Evolutionary conservation across 2,113 vertebrate species (phyloP).

Genomic region (Python bivittatus): DNA sequence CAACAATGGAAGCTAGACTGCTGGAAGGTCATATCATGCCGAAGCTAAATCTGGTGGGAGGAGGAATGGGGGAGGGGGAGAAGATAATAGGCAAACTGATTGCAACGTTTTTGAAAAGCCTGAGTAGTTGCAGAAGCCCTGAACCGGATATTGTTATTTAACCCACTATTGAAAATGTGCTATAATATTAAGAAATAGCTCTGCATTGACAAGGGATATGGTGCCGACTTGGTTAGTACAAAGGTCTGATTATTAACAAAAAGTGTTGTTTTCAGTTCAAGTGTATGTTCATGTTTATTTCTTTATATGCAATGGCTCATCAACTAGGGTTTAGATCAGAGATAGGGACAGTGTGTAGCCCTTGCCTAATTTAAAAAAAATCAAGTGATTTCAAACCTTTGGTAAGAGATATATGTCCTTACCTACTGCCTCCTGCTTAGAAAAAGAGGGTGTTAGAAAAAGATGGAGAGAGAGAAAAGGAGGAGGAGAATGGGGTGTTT

Average conservation of each 20-base stretch:
- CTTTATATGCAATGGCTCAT: neutral
- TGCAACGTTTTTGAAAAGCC: neutral
- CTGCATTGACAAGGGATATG: neutral
- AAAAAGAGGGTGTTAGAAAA: neutral
- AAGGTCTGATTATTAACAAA: neutral
- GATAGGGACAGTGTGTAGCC: neutral
- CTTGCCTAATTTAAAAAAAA: neutral
- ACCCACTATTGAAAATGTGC: neutral
- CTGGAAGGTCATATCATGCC: neutral
- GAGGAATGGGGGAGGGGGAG: neutral
- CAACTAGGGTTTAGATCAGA: neutral
- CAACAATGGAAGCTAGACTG: neutral
- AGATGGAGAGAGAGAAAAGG: neutral
- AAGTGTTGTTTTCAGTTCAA: neutral
- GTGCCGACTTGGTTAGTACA: neutral
- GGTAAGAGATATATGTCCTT: neutral
- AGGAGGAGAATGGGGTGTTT: neutral
- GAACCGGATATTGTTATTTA: neutral
- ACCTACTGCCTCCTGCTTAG: neutral
- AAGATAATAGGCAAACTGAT: neutral
- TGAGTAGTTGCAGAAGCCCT: neutral
- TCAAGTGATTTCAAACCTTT: neutral
- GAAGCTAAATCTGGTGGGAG: neutral
- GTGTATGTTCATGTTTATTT: neutral
- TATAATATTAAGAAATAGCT: neutral